Conservation (phyloP, 2,113 vertebrate genomes). For the Ginglymostoma cirratum region DNA sequence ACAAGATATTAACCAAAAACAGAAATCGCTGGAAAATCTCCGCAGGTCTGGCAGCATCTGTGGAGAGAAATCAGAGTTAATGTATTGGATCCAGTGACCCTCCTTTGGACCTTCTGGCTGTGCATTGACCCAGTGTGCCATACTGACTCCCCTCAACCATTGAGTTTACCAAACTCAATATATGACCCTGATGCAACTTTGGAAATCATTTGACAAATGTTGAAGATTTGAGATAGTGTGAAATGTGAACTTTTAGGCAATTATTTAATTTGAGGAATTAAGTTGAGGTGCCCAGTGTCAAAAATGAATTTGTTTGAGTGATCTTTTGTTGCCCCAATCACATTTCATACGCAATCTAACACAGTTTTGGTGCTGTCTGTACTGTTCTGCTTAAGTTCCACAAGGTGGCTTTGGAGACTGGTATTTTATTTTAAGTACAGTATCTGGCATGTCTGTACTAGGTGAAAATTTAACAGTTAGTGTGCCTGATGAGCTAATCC, state of each 20-base stretch:
- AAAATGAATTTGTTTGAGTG: not conserved
- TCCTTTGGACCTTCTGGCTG: too few species aligned
- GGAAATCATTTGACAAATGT: not conserved
- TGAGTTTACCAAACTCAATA: not conserved
- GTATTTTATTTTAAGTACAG: not conserved
- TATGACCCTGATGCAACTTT: not conserved
- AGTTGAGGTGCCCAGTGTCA: not conserved
- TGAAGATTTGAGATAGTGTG: not conserved
- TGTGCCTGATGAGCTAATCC: not conserved
- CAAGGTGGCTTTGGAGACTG: slow-evolving; percentile 30
- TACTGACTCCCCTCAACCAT: not conserved
- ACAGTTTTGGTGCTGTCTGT: not conserved
- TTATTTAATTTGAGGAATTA: not conserved
- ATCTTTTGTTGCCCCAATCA: not conserved
- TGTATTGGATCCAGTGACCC: too few species aligned
- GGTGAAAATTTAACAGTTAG: not conserved
- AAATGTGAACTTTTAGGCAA: not conserved
- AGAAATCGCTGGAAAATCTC: too few species aligned
- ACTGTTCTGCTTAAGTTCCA: slow-evolving; percentile 31
- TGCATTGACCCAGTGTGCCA: not conserved
- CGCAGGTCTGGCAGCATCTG: too few species aligned
- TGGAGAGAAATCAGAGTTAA: too few species aligned
- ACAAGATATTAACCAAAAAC: not conserved
- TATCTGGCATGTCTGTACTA: not conserved
- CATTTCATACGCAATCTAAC: not conserved